These are phyloP conservation scores for Glossosoma conforme DNA, from an alignment of 1,140 invertebrate genomes.

Conservation along the genomic window DNA sequence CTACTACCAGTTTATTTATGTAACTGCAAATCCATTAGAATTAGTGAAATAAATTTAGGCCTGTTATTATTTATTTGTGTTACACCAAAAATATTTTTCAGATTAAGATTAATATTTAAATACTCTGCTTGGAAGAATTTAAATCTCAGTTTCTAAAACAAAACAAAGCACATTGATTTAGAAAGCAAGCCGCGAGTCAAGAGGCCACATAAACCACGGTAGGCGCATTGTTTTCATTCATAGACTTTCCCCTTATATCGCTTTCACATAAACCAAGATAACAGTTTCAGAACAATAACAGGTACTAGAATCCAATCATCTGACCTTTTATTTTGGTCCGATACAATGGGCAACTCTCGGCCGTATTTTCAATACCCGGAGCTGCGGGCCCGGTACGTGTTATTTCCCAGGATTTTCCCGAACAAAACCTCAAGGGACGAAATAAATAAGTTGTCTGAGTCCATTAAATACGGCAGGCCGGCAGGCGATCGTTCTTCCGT, in stretches of 20 bases:
- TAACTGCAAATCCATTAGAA: too few species aligned
- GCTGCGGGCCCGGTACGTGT: constrained; percentile 5
- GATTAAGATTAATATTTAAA: too few species aligned
- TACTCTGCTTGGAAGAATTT: too few species aligned
- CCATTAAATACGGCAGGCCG: constrained; percentile 4
- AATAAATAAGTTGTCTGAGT: constrained; percentile 9
- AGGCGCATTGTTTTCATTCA: constrained; percentile 7
- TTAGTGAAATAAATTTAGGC: too few species aligned
- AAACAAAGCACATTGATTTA: neutral
- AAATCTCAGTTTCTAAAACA: neutral
- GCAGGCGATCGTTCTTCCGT: constrained; percentile 3
- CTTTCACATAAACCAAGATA: constrained; percentile 9
- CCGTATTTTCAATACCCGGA: constrained; percentile 7
- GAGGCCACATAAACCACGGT: constrained; percentile 1
- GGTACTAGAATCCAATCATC: constrained; percentile 16
- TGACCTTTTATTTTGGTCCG: constrained; percentile 16
- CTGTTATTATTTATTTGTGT: too few species aligned
- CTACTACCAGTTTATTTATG: too few species aligned
- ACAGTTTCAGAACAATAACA: constrained; percentile 16
- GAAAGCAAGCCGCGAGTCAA: neutral
- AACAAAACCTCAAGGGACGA: constrained; percentile 7
- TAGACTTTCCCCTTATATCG: constrained; percentile 4
- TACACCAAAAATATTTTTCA: too few species aligned
- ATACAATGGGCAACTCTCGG: constrained; percentile 4
- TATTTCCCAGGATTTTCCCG: constrained; percentile 6